Evolutionary conservation across 2,113 vertebrate species (phyloP), one percentile per base, ranked within the genome.

Genomic region (Corvus cornix): DNA sequence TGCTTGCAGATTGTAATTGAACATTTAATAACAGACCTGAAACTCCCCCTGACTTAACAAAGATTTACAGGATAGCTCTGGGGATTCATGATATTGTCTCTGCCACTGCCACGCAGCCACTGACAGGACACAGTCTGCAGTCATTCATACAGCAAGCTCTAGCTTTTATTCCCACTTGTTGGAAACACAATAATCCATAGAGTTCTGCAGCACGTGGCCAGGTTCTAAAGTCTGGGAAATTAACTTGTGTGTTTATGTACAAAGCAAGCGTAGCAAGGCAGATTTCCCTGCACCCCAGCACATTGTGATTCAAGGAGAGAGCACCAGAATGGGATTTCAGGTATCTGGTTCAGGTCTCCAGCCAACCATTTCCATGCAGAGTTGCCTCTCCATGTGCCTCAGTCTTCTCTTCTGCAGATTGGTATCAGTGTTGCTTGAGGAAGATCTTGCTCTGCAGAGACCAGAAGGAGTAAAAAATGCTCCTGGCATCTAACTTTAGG

Each of bases 1-100:
- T 90, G 43, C 79, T 95, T 86, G 56, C 41, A 81, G 59, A 77
- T 64, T 48, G 37, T 93, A 93, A 94, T 33, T 89, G 77, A 95
- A 68, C 64, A 37, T 86, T 92, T 86, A 95, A 88, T 86, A 93
- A 77, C 30, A 93, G 51, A 74, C 13, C 23, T 86, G 82, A 86
- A 94, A 84, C 68, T 94, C 78, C 41, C 26, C 17, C 33, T 86
- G 82, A 84, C 79, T 94, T 84, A 92, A 93, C 86, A 67, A 56
- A 87, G 87, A 80, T 66, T 69, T 88, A 75, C 28, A 80, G 85
- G 55, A 67, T 58, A 63, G 74, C 70, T 84, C 52, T 60, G 60
- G n/a, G 59, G 60, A 84, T 78, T 75, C 64, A 35, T 10, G 37
- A 28, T 66, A 70, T 52, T 63, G 51, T 21, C 77, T 66, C 63